A percentile compares a stretch with the other conserved stretches of the same genome.
Conservation (phyloP, 2,888 invertebrate genomes). For the Camponotus fellah region DNA sequence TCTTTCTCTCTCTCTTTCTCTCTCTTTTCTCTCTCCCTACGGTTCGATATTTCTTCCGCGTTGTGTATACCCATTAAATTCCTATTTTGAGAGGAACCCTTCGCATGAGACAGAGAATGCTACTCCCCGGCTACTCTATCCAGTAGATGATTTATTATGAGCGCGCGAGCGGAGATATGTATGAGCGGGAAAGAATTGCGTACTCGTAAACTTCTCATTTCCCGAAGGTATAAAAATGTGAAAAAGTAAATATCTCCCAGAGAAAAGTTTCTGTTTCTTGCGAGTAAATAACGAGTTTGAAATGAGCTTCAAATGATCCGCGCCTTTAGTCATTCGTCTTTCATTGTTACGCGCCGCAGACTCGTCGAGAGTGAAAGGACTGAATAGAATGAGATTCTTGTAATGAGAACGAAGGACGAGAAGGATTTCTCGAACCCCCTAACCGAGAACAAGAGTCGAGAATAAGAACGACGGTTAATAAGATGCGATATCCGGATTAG, state of each 20-base stretch:
- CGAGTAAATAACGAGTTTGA: background rate
- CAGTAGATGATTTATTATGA: slow-evolving; percentile 10
- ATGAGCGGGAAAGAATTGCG: background rate
- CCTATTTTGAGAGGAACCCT: slow-evolving; percentile 7
- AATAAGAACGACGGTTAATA: background rate
- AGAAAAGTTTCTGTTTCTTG: background rate
- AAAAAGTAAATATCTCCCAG: background rate
- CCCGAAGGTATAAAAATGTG: background rate
- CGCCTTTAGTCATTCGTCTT: background rate
- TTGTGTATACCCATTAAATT: slow-evolving; percentile 32
- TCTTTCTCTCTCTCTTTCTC: background rate
- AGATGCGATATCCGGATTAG: background rate
- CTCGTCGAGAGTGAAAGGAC: slow-evolving; percentile 2
- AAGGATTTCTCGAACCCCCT: background rate
- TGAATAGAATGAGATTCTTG: background rate
- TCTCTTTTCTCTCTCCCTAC: background rate
- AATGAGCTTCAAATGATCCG: background rate
- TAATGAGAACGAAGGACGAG: background rate
- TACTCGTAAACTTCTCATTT: background rate
- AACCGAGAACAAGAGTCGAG: background rate
- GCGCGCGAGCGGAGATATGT: background rate
- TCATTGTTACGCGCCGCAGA: background rate
- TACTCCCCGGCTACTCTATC: background rate
- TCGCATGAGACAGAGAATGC: background rate
- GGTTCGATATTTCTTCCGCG: slow-evolving; percentile 28